Percentiles rank a stretch among this genome's conserved stretches.
Evolutionary conservation across 2,113 vertebrate genomes (phyloP).

Genomic region (Trichechus manatus): DNA sequence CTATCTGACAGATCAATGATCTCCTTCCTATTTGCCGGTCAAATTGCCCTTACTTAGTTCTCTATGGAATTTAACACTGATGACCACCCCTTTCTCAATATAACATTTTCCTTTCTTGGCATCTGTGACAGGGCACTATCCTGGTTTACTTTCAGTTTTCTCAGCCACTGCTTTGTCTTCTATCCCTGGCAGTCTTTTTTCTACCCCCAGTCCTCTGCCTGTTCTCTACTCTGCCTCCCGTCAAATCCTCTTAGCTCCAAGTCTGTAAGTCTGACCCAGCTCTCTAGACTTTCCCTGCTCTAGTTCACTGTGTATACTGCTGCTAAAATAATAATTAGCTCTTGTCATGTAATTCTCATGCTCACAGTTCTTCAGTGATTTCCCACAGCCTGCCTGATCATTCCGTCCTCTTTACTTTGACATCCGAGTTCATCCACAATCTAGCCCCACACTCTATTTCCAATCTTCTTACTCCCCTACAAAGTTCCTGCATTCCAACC

Average conservation of each 20-base stretch:
- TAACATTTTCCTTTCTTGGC: background rate
- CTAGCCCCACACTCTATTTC: background rate
- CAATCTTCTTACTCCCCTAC: background rate
- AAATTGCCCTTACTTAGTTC: background rate
- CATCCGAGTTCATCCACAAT: background rate
- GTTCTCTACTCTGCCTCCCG: background rate
- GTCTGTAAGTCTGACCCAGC: background rate
- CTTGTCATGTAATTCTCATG: slow-evolving; percentile 14
- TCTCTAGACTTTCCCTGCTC: background rate
- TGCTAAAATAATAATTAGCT: slow-evolving; percentile 10
- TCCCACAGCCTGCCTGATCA: background rate
- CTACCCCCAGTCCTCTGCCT: background rate
- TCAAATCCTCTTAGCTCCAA: background rate
- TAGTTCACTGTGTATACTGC: background rate
- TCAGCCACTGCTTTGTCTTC: background rate
- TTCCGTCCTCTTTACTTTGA: background rate
- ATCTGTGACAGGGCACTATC: background rate
- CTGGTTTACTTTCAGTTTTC: background rate
- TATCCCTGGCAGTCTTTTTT: background rate
- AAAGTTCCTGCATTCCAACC: background rate
- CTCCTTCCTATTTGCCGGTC: background rate
- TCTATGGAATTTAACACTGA: background rate
- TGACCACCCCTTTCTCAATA: background rate
- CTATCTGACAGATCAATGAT: background rate
- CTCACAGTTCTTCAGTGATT: background rate